A percentile compares a stretch with the other conserved stretches of the same genome.
These are phyloP conservation scores for Volucella zonaria DNA, from an alignment of 2,888 invertebrate genomes.

Conservation along the genomic window DNA sequence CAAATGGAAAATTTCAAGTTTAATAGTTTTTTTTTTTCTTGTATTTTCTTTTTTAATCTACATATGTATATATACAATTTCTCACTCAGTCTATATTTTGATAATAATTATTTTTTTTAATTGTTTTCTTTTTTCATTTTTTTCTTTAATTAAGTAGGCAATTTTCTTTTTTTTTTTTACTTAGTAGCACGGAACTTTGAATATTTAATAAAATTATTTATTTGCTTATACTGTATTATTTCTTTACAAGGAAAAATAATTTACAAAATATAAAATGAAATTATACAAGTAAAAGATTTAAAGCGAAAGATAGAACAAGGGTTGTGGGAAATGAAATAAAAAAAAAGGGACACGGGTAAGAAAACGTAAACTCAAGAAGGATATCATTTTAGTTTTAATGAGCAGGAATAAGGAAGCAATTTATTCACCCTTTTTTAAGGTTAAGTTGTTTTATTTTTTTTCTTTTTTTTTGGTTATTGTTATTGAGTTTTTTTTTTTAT, in stretches of 20 bases:
- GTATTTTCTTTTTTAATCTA: constrained; percentile 19
- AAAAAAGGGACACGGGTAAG: constrained; percentile 50
- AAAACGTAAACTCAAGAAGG: constrained; percentile 27
- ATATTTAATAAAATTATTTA: constrained; percentile 46
- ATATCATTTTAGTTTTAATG: constrained; percentile 68
- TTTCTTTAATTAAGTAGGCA: constrained; percentile 60
- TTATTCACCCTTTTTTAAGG: constrained; percentile 58
- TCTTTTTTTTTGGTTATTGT: neutral
- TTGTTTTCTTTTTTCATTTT: constrained; percentile 6
- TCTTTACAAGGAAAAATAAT: constrained; percentile 64
- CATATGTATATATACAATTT: constrained; percentile 71
- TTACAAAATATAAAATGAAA: constrained; percentile 52
- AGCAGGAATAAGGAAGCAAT: constrained; percentile 70
- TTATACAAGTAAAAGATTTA: neutral
- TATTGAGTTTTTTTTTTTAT: neutral
- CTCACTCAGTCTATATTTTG: constrained; percentile 74
- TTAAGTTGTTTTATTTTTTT: constrained; percentile 8
- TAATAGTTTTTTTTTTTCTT: constrained; percentile 27
- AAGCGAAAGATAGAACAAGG: neutral
- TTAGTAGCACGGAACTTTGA: constrained; percentile 71
- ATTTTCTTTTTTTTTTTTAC: constrained; percentile 37
- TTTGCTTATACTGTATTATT: constrained; percentile 26
- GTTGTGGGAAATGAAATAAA: constrained; percentile 1
- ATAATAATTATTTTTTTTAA: constrained; percentile 60
- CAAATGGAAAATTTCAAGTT: constrained; percentile 47